Evolutionary conservation across 2,888 invertebrate genomes (phyloP), one percentile per base, ranked within the genome.

Genomic region (Drosophila testacea): DNA sequence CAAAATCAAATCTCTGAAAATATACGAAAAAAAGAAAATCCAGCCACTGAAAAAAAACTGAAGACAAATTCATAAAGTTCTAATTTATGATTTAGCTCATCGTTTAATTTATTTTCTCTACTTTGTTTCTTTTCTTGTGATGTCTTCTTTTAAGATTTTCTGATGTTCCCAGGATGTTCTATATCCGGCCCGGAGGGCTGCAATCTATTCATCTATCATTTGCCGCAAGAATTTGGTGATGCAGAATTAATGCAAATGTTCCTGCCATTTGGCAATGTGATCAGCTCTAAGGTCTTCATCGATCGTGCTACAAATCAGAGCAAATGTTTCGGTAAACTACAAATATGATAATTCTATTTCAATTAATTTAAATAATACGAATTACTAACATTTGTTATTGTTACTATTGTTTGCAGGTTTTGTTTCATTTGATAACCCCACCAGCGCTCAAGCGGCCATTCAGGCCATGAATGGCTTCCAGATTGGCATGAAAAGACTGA

Each of bases 391-490:
- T 7, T 28, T n/a, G n/a, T 22, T 9, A 11, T 47, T 55, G 4
- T 5, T 0, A 2, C 4, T 42, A 10, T 57, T 52, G 5, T 51
- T 51, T 52, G 5, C 50, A 99, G 99, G 99, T 92, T 99, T 99
- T 94, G 99, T 99, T 91, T 99, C 99, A 91, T 99, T 99, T 94
- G 99, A 99, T 95, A 99, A 99, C 95, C 98, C 98, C 89, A 95
- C 97, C 90, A 98, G 98, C 93, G 99, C 99, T 92, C 98, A 99
- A 93, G 96, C 98, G 86, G 99, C 99, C 89, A 99, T 99, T 93
- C 98, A 99, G 93, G 97, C 99, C 90, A 99, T 99, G 99, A 99
- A 99, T 94, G 99, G 99, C 93, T 99, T 99, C 94, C 99, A 99
- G 94, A 99, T 99, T 93, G 99, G 99, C 92, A 99, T 99, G 99